phyloP scores from a whole-genome alignment of 1,140 invertebrate species.

The Aethina tumida region DNA sequence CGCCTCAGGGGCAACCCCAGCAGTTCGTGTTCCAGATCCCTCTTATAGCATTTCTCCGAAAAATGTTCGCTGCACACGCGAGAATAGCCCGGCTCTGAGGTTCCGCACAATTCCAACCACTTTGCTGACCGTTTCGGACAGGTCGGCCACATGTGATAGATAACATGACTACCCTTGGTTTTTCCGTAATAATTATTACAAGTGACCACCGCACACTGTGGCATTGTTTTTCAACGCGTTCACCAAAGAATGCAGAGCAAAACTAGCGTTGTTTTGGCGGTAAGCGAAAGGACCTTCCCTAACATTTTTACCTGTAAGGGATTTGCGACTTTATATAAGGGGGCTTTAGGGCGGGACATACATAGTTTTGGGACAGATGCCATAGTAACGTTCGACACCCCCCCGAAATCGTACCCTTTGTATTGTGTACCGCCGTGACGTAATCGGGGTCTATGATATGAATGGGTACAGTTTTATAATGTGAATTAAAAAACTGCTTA shows the following conservation, averaged over 20 bases:
- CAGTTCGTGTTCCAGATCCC: constrained; percentile 44
- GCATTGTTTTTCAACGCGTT: constrained; percentile 34
- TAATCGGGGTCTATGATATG: constrained; percentile 10
- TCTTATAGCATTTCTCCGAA: constrained; percentile 40
- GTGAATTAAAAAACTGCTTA: too few species aligned
- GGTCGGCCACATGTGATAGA: constrained; percentile 44
- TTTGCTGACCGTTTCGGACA: constrained; percentile 38
- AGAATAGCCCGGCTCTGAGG: constrained; percentile 34
- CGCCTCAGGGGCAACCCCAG: constrained; percentile 42
- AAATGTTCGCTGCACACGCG: constrained; percentile 46
- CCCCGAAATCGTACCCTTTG: constrained; percentile 13
- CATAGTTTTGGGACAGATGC: constrained; percentile 12
- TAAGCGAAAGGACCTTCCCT: constrained; percentile 2
- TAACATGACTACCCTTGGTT: constrained; percentile 38
- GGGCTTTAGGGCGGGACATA: not conserved
- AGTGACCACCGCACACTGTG: constrained; percentile 43
- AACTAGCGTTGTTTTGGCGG: constrained; percentile 7
- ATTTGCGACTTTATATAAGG: constrained; percentile 8
- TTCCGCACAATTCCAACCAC: constrained; percentile 37
- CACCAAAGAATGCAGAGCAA: constrained; percentile 6
- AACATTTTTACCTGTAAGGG: constrained; percentile 4
- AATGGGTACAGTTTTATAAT: constrained; percentile 1
- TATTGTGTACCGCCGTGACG: constrained; percentile 23
- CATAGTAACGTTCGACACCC: constrained; percentile 13
- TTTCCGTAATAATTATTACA: constrained; percentile 45